phyloP scores from a whole-genome alignment of 2,113 vertebrate genomes.

The Amazona guildingii region DNA sequence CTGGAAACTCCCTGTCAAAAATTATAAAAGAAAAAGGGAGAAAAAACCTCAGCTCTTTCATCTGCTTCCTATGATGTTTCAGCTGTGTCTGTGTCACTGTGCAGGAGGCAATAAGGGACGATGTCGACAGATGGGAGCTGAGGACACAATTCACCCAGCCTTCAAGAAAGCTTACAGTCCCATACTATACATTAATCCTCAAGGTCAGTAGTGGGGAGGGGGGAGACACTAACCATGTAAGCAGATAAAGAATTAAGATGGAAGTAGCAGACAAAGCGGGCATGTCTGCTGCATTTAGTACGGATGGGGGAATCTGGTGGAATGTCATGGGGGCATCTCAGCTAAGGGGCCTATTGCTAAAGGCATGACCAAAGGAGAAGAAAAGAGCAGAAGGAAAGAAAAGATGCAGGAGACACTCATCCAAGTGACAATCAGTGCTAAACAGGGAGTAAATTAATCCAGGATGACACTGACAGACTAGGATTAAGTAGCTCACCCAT shows the following conservation, averaged over 20 bases:
- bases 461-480: slow-evolving; percentile 64
- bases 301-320: slow-evolving; percentile 15
- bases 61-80: slow-evolving; percentile 47
- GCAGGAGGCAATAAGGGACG: slow-evolving; percentile 51
- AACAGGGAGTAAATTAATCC: slow-evolving; percentile 61
- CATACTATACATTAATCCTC: slow-evolving; percentile 69
- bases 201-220: slow-evolving; percentile 59
- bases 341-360: neutral
- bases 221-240: slow-evolving; percentile 31
- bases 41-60: neutral
- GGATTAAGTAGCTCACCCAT: slow-evolving; percentile 65
- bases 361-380: neutral
- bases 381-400: slow-evolving; percentile 29
- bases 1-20: slow-evolving; percentile 9
- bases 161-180: slow-evolving; percentile 71
- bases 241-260: slow-evolving; percentile 70
- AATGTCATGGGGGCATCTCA: slow-evolving; percentile 45
- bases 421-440: slow-evolving; percentile 42
- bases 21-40: neutral
- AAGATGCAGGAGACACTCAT: slow-evolving; percentile 24
- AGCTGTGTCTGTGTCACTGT: slow-evolving; percentile 22
- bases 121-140: slow-evolving; percentile 69
- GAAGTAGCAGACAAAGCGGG: slow-evolving; percentile 57
- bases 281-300: slow-evolving; percentile 1
- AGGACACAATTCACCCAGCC: slow-evolving; percentile 70